Evolutionary conservation across 2,113 vertebrate genomes (phyloP), one percentile per base, ranked within the genome.

Genomic region (Entelurus aequoreus): DNA sequence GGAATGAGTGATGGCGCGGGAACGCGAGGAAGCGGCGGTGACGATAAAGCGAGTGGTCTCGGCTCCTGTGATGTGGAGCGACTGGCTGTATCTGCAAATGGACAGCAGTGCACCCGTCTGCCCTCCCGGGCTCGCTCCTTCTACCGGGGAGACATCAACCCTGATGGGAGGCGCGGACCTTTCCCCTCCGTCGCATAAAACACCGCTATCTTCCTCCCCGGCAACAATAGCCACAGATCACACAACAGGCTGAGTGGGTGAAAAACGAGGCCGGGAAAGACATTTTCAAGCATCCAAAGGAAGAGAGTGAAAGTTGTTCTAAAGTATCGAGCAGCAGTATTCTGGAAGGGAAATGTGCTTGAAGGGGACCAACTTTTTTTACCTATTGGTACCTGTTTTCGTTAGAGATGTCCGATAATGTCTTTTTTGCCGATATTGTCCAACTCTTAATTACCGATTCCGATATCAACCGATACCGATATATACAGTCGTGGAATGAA

Each of bases 11-110:
- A 86, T 70, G 54, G 68, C 61, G 76, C 67, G 70, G 61, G 69
- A 71, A 60, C 62, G 65, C 73, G 63, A 68, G 66, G 71, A 71
- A 60, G 74, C 42, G 54, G 48, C 65, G 65, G 53, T 71, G 57
- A 60, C 74, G 80, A 86, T 86, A 85, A 87, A 86, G 77, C 72
- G 76, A 80, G 77, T 80, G 71, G 71, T 83, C 76, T 84, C 51
- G 69, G 73, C 63, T 57, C 42, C 76, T 85, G 78, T 87, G 83
- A 88, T 85, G 83, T 74, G 67, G 65, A 76, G 86, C 68, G 66
- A 76, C 67, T 60, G 78, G 52, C 73, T 79, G 72, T 87, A 87
- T 87, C 87, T 88, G 78, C 79, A 87, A 86, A 87, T 83, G 72
- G 63, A 81, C 87, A 87, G 83, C 63, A 65, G 44, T 72, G 82